Evolutionary conservation across 2,113 vertebrate species (phyloP).

Genomic region (Lipophrys pholis): DNA sequence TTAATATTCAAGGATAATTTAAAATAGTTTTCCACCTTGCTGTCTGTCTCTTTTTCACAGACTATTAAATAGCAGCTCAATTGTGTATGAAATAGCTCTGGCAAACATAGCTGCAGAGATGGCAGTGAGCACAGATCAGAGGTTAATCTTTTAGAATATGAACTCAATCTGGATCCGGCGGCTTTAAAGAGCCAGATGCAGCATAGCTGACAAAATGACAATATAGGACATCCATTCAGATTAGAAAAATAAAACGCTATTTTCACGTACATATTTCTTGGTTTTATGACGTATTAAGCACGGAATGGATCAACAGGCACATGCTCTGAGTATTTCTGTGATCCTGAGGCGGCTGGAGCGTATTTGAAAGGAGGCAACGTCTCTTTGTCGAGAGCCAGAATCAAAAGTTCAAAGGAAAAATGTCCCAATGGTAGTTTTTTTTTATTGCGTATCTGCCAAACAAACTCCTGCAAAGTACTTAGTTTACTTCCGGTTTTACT

Average conservation of each 20-base stretch:
- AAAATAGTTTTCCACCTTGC: constrained; percentile 66
- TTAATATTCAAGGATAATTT: constrained; percentile 74
- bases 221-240: background rate
- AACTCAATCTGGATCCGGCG: background rate
- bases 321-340: too few relatives aligned
- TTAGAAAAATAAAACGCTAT: background rate
- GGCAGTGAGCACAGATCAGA: constrained; percentile 13
- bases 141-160: constrained; percentile 33
- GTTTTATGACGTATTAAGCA: too few relatives aligned
- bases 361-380: too few relatives aligned
- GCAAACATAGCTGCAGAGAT: constrained; percentile 55
- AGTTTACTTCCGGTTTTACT: too few relatives aligned
- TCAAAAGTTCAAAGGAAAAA: too few relatives aligned
- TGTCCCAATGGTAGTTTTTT: background rate
- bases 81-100: constrained; percentile 76
- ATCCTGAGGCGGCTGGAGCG: too few relatives aligned
- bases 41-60: constrained; percentile 69
- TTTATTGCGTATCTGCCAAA: background rate
- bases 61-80: constrained; percentile 74
- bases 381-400: too few relatives aligned
- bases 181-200: constrained; percentile 18
- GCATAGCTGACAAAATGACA: background rate
- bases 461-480: background rate
- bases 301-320: too few relatives aligned
- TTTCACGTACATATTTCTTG: background rate